Evolutionary conservation across 2,888 invertebrate species (phyloP), one percentile per base, ranked within the genome.

Genomic region (Sarcophaga variegata): DNA sequence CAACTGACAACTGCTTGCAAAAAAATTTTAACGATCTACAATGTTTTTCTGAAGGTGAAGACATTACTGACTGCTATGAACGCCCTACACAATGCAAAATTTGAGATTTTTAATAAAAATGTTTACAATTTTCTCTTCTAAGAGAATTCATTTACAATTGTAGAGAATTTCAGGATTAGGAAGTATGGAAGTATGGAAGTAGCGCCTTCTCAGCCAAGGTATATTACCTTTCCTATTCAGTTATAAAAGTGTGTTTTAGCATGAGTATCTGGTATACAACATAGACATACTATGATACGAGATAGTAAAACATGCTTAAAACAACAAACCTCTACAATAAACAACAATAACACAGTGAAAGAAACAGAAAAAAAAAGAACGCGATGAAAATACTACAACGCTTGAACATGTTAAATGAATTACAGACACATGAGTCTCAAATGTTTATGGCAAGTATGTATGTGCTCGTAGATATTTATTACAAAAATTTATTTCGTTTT

Each of bases 381-480:
- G 8, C 1, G 37, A 37, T 10, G 37, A 37, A 37, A 37, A 37
- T 37, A 49, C 25, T 10, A 49, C n/a, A 78, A 62, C 27, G 59
- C 67, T 54, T 71, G 60, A 77, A 71, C 76, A 85, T 82, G 70
- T 78, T 78, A 85, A 81, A 78, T 66, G 70, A 70, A 78, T 75
- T 81, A 85, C 67, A 81, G 77, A 74, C 74, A 81, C 67, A 62
- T 70, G 67, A 22, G 75, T 66, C 80, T 71, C 20, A 69, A 45
- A 62, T 72, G 64, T 71, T 76, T 37, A 37, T 81, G 22, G 67
- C 27, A 69, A 64, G 17, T 54, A 54, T 37, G 17, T 54, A 54
- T 37, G 37, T 37, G 37, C 37, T 8, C 37, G 10, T 37, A 37
- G 37, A 37, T 37, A 10, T 37, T 37, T 37, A 37, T 37, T 37